Percentiles rank a stretch among this genome's conserved stretches.
Conservation (phyloP, 2,797 vertebrate species). For the Pseudochromis fuscus region DNA sequence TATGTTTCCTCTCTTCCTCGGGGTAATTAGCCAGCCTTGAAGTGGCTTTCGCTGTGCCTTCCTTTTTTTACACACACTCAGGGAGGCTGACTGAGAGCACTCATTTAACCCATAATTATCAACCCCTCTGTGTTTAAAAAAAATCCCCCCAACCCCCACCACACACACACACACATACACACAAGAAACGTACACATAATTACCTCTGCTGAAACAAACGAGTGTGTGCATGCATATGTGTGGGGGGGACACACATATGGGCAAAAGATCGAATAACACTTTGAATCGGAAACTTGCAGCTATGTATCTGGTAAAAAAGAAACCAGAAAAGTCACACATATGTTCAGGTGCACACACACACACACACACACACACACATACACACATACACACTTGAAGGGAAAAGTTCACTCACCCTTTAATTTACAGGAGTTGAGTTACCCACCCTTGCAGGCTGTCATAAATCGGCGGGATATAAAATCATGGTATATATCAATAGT, state of each 20-base stretch:
- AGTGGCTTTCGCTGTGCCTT: conserved; percentile 82
- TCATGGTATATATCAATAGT: conserved; percentile 44
- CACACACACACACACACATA: background rate
- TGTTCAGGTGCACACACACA: conserved; percentile 36
- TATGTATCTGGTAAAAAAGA: conserved; percentile 16
- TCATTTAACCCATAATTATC: conserved; percentile 85
- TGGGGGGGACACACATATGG: conserved; percentile 43
- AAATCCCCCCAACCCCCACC: conserved; percentile 36
- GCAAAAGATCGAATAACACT: conserved; percentile 45
- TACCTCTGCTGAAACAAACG: conserved; percentile 65
- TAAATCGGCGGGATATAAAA: conserved; percentile 50
- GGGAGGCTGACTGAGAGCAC: conserved; percentile 79
- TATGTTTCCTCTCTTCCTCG: conserved; percentile 83
- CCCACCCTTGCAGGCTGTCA: conserved; percentile 48
- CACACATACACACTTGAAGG: conserved; percentile 26
- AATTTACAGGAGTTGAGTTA: conserved; percentile 56
- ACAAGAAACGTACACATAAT: conserved; percentile 74
- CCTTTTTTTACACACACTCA: conserved; percentile 79
- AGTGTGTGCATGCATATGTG: conserved; percentile 57
- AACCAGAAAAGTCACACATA: conserved; percentile 13
- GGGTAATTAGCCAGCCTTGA: conserved; percentile 84
- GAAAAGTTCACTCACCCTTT: conserved; percentile 55
- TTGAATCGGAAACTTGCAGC: conserved; percentile 47
- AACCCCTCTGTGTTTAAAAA: conserved; percentile 79
- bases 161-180: conserved; percentile 30